These are phyloP conservation scores for Pseudolycoriella hygida DNA, from an alignment of 2,888 invertebrate species.

Conservation along the genomic window DNA sequence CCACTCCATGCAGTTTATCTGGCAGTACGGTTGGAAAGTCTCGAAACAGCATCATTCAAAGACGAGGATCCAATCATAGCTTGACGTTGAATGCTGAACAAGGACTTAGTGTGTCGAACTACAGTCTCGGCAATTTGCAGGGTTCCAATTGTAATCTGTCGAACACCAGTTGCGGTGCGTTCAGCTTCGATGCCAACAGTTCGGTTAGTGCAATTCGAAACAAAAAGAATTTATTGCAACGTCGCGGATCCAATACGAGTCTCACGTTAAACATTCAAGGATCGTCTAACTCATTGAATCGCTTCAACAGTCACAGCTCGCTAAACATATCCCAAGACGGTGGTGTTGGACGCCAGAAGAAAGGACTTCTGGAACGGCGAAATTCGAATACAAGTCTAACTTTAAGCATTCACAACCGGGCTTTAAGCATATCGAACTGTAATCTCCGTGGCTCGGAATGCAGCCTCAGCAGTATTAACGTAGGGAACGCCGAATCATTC, in stretches of 20 bases:
- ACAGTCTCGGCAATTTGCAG: slow-evolving; percentile 16
- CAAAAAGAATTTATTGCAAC: slow-evolving; percentile 50
- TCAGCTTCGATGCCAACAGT: background rate
- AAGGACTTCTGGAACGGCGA: slow-evolving; percentile 63
- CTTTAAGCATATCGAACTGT: slow-evolving; percentile 34
- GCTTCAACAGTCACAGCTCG: slow-evolving; percentile 39
- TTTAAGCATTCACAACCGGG: slow-evolving; percentile 41
- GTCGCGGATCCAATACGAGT: slow-evolving; percentile 74
- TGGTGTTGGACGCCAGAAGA: slow-evolving; percentile 23
- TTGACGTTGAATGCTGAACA: slow-evolving; percentile 28
- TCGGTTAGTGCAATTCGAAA: slow-evolving; percentile 11
- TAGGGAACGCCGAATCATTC: slow-evolving; percentile 3
- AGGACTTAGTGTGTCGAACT: slow-evolving; percentile 33
- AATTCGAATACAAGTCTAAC: slow-evolving; percentile 85
- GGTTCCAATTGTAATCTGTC: slow-evolving; percentile 27
- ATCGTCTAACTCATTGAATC: slow-evolving; percentile 26
- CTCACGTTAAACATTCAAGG: slow-evolving; percentile 57
- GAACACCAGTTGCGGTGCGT: background rate
- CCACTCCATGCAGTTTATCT: slow-evolving; percentile 5
- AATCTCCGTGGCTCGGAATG: slow-evolving; percentile 32
- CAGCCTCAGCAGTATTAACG: slow-evolving; percentile 33
- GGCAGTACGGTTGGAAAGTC: slow-evolving; percentile 9
- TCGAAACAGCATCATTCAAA: slow-evolving; percentile 32
- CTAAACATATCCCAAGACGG: slow-evolving; percentile 20
- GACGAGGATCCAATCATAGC: slow-evolving; percentile 43